phyloP scores from a whole-genome alignment of 2,888 invertebrate genomes.

The Malachius bipustulatus region DNA sequence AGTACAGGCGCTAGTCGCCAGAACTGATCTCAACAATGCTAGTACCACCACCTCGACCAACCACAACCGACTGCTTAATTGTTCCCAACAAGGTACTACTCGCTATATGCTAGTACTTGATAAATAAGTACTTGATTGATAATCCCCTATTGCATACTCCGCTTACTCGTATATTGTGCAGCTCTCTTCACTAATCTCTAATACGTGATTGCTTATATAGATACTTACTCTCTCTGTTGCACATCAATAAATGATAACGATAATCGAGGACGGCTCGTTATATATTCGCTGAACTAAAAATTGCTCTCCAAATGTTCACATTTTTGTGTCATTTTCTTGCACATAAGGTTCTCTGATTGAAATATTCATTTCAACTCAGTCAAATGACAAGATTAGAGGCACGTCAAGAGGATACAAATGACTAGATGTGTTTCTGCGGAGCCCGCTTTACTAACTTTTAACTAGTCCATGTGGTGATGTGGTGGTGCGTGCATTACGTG shows the following conservation, averaged over 20 bases:
- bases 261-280: no score
- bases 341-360: no score
- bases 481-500: conserved; percentile 37
- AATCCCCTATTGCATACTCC: no score
- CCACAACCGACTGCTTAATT: conserved; percentile 40
- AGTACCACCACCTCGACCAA: conserved; percentile 38
- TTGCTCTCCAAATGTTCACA: no score
- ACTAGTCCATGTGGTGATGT: conserved; percentile 33
- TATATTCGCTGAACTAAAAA: no score
- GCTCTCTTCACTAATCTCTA: conserved; percentile 16
- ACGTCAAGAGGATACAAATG: no score
- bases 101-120: conserved; percentile 13
- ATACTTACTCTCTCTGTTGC: conserved; percentile 7
- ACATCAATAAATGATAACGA: conserved; percentile 6
- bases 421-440: no score
- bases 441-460: conserved; percentile 28
- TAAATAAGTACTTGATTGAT: no score
- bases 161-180: no score
- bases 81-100: conserved; percentile 38
- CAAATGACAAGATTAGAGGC: no score
- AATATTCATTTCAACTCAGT: no score
- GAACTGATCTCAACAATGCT: conserved; percentile 40
- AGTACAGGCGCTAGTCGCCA: conserved; percentile 38
- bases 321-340: no score
- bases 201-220: conserved; percentile 4